Evolutionary conservation across 1,140 invertebrate genomes (phyloP), one percentile per base, ranked within the genome.

Genomic region (Drosophila subobscura): DNA sequence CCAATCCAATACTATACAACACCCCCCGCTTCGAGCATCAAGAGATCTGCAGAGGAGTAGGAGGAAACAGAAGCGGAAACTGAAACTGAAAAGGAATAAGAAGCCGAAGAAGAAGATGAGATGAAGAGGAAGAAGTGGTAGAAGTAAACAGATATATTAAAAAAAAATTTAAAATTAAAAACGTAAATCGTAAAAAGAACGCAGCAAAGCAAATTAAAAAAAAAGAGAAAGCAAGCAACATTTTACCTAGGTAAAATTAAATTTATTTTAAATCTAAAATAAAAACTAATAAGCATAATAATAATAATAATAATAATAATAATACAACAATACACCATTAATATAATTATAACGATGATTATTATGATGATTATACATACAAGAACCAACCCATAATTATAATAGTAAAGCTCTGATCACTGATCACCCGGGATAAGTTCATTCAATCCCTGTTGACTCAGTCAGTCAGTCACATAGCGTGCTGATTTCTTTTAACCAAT

Each of bases 181-280:
- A 25, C 47, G 45, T 22, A 41, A 47, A 8, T 14, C 49, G 23
- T 46, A 51, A 23, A 22, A 44, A 45, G 42, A 46, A 5, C 14
- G 33, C 42, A 57, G 60, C 29, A 66, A 49, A 55, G 22, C n/a
- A 68, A 68, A 20, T 49, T 59, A 33, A 61, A 47, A 64, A 53
- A 25, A 42, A 44, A 50, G 53, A 20, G 40, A 14, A 27, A 52
- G 16, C 12, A 12, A 16, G n/a, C 42, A 25, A 64, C 42, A 67
- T 67, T 68, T 68, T 68, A 68, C 65, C 41, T 55, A 68, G 65
- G 65, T 68, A 73, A 73, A 64, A 64, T 73, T 73, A 73, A 64
- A 73, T 52, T 73, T 73, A 73, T 73, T 64, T 73, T 56, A 73
- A 73, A 64, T 61, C 37, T 72, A 72, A 63, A 72, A 53, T 72